Evolutionary conservation across 92 coral and sea anemone species (phyloP).

Genomic region (Blastomussa wellsi): DNA sequence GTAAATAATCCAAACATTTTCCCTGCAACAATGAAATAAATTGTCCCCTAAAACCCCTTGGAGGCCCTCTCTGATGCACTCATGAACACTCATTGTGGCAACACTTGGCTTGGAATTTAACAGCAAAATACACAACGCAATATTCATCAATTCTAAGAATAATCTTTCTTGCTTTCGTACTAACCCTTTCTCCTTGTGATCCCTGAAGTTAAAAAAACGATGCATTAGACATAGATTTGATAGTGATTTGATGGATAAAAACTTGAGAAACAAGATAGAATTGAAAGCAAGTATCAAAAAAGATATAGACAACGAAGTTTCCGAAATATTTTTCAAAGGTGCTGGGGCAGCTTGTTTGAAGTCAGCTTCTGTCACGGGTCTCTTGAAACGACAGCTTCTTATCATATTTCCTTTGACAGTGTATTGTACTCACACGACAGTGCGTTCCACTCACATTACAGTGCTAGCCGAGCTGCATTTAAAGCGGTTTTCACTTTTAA

Average conservation of each 20-base stretch:
- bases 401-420: too few species aligned
- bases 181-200: constrained; percentile 68
- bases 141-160: not conserved
- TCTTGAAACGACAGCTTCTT: too few species aligned
- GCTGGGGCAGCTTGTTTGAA: not conserved
- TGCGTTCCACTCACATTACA: not conserved
- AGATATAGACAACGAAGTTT: not conserved
- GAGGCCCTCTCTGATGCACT: too few species aligned
- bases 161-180: constrained; percentile 11
- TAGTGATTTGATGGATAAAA: not conserved
- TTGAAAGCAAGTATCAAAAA: not conserved
- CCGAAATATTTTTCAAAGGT: not conserved
- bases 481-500: too few species aligned
- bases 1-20: too few species aligned
- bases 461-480: not conserved
- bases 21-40: too few species aligned
- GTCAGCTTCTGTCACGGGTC: too few species aligned
- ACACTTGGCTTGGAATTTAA: too few species aligned
- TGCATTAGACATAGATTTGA: not conserved
- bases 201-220: constrained; percentile 52
- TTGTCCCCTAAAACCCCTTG: too few species aligned
- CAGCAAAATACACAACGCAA: not conserved
- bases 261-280: not conserved
- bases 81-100: too few species aligned
- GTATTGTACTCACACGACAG: too few species aligned